Evolutionary conservation across 2,797 vertebrate genomes (phyloP).

Genomic region (Phoxinus dragarum): DNA sequence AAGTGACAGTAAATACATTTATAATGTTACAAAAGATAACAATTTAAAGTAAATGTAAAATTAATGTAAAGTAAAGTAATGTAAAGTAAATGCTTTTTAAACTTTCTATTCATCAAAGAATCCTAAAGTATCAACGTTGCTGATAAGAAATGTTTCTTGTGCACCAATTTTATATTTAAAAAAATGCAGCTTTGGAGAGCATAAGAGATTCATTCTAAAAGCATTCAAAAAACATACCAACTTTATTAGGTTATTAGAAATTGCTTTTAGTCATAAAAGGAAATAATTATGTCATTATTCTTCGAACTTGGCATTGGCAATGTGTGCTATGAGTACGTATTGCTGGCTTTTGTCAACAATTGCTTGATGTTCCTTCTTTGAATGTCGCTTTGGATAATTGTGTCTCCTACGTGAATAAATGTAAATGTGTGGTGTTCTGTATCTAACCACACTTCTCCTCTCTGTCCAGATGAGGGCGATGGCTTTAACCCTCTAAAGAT

Average conservation of each 20-base stretch:
- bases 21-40: neutral
- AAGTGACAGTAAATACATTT: neutral
- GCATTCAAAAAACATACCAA: neutral
- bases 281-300: neutral
- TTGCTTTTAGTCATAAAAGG: neutral
- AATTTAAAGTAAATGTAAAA: neutral
- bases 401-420: neutral
- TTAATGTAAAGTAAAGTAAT: neutral
- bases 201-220: neutral
- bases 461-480: constrained; percentile 88
- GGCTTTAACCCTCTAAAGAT: constrained; percentile 97
- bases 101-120: neutral
- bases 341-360: neutral
- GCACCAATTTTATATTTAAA: neutral
- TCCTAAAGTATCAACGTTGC: neutral
- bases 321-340: neutral
- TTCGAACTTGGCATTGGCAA: neutral
- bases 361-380: neutral
- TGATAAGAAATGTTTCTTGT: neutral
- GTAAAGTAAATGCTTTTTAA: neutral
- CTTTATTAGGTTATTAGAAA: neutral
- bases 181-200: neutral
- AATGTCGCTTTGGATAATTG: neutral
- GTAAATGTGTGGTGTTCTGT: neutral
- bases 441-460: constrained; percentile 10